Evolutionary conservation across 2,797 vertebrate genomes (phyloP), one percentile per base, ranked within the genome.

Genomic region (Manis javanica): DNA sequence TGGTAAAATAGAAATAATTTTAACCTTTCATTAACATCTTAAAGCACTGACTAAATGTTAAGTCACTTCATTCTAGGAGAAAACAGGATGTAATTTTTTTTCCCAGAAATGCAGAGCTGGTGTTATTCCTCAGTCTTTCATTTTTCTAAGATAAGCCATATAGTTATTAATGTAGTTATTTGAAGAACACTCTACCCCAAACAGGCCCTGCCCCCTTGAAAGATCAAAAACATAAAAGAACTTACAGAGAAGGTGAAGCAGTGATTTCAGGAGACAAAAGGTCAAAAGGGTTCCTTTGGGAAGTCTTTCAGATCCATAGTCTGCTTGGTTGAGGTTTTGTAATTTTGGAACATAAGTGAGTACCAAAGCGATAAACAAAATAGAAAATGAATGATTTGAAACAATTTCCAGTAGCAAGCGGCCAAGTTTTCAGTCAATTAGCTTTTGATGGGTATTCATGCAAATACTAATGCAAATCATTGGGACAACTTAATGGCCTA

Each of bases 21-120:
- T 96, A 66, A 83, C 90, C 98, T 98, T 94, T 96, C 82, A 1
- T 59, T 96, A 92, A 96, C 75, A 83, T 95, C 69, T 96, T 96
- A 96, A 71, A 94, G 92, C 89, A 81, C 57, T 96, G 53, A 96
- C 96, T 95, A 96, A 94, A 95, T 87, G 64, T 87, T 89, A 85
- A 68, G 26, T 97, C 83, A 97, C 78, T 93, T 42, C 24, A 61
- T 89, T 93, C 68, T 91, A 82, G 57, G 34, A 90, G 66, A 94
- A 97, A 96, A 89, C 31, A 86, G 49, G 74, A 87, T 81, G 10
- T 91, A 26, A 66, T 88, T 85, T 87, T 96, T 68, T 63, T 96
- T 55, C n/a, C 26, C 12, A 75, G 96, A 92, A 94, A 63, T 79
- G 24, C 53, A 93, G 91, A 87, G 53, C 84, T 92, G 26, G 4